Evolutionary conservation across 2,888 invertebrate genomes (phyloP).

Genomic region (Cistogaster globosa): DNA sequence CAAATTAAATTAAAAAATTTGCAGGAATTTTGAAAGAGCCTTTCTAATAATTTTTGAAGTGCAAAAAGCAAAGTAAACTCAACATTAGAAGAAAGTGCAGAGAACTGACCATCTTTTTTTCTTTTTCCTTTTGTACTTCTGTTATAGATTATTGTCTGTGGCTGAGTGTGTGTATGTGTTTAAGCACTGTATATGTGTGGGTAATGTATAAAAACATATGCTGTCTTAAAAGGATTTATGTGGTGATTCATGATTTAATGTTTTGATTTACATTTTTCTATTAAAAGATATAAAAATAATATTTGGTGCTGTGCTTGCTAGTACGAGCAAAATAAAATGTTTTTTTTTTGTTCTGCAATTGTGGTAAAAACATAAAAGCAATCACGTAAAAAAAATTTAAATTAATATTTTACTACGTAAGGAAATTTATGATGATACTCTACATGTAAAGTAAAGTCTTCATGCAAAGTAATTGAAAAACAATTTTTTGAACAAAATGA

Average conservation of each 20-base stretch:
- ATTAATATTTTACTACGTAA: background rate
- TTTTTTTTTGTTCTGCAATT: background rate
- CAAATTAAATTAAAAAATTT: no score
- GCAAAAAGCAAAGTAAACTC: conserved; percentile 43
- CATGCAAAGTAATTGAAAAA: no score
- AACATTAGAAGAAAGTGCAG: conserved; percentile 31
- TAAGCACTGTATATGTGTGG: conserved; percentile 14
- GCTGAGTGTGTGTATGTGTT: conserved; percentile 24
- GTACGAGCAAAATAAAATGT: background rate
- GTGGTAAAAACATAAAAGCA: background rate
- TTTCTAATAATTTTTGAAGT: conserved; percentile 40
- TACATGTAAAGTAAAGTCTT: no score
- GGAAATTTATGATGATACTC: no score
- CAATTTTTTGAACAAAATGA: no score
- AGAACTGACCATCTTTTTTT: conserved; percentile 58
- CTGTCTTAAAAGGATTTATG: conserved; percentile 69
- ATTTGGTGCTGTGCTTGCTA: conserved; percentile 28
- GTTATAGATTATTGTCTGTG: conserved; percentile 11
- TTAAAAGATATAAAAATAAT: conserved; percentile 64
- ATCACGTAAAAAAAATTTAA: background rate
- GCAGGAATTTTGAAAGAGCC: no score
- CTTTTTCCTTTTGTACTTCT: background rate
- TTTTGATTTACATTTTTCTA: conserved; percentile 70
- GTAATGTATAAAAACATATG: conserved; percentile 58
- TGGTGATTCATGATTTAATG: conserved; percentile 69